Evolutionary conservation across 1,140 invertebrate species (phyloP).

Genomic region (Mactra quadrangularis): DNA sequence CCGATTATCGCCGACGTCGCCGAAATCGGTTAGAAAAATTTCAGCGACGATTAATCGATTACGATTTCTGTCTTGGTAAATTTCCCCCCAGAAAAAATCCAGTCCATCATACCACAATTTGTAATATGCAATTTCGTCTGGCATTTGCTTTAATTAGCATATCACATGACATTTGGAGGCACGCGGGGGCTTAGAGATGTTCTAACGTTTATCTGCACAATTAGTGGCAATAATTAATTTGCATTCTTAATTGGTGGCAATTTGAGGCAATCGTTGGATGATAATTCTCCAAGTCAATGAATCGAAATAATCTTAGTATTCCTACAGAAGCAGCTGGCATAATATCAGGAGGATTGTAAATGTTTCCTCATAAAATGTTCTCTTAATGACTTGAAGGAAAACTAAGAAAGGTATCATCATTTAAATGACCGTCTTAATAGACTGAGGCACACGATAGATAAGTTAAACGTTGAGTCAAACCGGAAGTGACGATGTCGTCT

Average conservation of each 20-base stretch:
- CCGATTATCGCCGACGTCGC: no score
- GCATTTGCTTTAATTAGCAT: conserved; percentile 46
- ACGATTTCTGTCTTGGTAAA: no score
- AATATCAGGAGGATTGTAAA: conserved; percentile 29
- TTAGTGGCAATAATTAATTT: conserved; percentile 64
- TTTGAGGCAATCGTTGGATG: conserved; percentile 54
- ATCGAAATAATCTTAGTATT: conserved; percentile 13
- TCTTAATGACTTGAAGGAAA: not conserved
- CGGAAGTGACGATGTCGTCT: not conserved
- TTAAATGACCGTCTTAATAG: no score
- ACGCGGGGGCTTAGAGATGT: conserved; percentile 43
- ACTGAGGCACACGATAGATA: no score
- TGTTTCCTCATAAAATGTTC: not conserved
- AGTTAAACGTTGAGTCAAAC: not conserved
- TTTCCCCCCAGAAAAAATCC: no score
- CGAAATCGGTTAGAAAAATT: no score
- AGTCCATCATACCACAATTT: conserved; percentile 4
- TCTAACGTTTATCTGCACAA: conserved; percentile 56
- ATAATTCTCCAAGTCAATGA: conserved; percentile 47
- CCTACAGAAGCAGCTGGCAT: conserved; percentile 21
- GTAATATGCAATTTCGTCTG: not conserved
- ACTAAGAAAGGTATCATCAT: no score
- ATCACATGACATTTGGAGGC: conserved; percentile 50
- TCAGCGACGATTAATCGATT: no score
- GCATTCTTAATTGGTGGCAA: conserved; percentile 60